Evolutionary conservation across 1,140 invertebrate species (phyloP).

Genomic region (Tribolium madens): DNA sequence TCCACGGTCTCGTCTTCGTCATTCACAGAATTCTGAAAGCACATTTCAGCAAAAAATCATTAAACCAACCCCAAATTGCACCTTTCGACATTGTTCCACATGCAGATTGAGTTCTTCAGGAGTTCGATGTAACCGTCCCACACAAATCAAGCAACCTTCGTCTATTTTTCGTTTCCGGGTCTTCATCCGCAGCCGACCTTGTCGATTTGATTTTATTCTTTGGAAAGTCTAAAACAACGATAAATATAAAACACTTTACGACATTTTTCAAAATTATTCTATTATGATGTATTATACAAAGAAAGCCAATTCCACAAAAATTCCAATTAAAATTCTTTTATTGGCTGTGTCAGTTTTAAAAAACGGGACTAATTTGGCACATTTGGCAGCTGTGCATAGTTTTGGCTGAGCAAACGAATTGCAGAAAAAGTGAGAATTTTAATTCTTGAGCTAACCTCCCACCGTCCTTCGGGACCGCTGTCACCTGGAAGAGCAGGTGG

Average conservation of each 20-base stretch:
- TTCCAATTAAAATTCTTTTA: not conserved
- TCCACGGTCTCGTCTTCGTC: constrained; percentile 71
- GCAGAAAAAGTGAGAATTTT: not conserved
- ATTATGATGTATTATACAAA: no score
- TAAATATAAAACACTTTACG: constrained; percentile 39
- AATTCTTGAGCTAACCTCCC: constrained; percentile 70
- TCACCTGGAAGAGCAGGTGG: constrained; percentile 67
- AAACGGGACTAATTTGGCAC: no score
- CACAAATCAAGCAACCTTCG: constrained; percentile 85
- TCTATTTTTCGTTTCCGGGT: constrained; percentile 77
- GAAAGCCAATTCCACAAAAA: no score
- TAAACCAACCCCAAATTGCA: no score
- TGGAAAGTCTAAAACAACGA: constrained; percentile 75
- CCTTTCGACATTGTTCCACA: constrained; percentile 76
- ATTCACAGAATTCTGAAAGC: constrained; percentile 50
- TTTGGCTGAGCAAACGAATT: not conserved
- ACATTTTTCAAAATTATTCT: no score
- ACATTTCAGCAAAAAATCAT: no score
- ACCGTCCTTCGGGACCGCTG: constrained; percentile 77
- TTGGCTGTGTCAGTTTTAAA: not conserved
- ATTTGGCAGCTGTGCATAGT: not conserved
- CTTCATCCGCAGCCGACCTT: constrained; percentile 72
- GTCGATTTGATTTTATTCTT: constrained; percentile 83
- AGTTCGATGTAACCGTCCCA: constrained; percentile 70
- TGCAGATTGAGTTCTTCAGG: constrained; percentile 81